Evolutionary conservation across 37 sponge, comb jelly and placozoan genomes (phyloP).

Genomic region (Beroe forskalii): DNA sequence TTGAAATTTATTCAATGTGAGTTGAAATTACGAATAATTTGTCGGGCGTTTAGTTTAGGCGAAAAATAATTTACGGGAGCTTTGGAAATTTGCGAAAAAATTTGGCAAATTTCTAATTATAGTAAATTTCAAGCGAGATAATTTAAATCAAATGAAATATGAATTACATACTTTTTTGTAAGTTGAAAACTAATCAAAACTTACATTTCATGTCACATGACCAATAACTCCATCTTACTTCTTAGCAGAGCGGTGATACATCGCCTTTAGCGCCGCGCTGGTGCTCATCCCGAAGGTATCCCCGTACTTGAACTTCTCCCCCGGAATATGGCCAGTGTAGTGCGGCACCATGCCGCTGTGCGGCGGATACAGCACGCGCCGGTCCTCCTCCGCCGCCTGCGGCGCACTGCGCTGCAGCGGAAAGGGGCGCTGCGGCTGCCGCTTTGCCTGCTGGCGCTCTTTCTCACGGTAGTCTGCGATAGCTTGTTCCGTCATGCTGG

Average conservation of each 20-base stretch:
- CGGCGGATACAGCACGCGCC: slow-evolving; percentile 72
- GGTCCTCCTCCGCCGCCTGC: slow-evolving; percentile 19
- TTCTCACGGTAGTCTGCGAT: slow-evolving; percentile 77
- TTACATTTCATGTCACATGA: no score
- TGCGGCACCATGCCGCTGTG: slow-evolving; percentile 83
- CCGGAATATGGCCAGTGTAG: slow-evolving; percentile 94
- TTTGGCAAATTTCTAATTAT: no score
- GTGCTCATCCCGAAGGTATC: slow-evolving; percentile 70
- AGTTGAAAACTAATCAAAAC: no score
- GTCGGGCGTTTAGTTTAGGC: no score
- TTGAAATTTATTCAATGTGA: no score
- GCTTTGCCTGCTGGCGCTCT: slow-evolving; percentile 67
- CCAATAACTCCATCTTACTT: no score
- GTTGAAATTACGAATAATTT: no score
- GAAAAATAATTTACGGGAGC: no score
- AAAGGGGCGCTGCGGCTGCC: slow-evolving; percentile 58
- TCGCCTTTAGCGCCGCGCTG: slow-evolving; percentile 63
- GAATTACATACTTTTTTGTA: no score
- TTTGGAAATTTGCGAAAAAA: no score
- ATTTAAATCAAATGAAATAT: no score
- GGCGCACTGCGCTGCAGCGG: slow-evolving; percentile 28
- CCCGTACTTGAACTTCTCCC: slow-evolving; percentile 69
- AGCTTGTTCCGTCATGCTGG: slow-evolving; percentile 79
- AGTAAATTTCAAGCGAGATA: no score
- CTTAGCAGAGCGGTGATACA: slow-evolving; percentile 8